Base-by-base conservation (phyloP, 2,797 vertebrate genomes). In the Eurystomus glaucurus region DNA sequence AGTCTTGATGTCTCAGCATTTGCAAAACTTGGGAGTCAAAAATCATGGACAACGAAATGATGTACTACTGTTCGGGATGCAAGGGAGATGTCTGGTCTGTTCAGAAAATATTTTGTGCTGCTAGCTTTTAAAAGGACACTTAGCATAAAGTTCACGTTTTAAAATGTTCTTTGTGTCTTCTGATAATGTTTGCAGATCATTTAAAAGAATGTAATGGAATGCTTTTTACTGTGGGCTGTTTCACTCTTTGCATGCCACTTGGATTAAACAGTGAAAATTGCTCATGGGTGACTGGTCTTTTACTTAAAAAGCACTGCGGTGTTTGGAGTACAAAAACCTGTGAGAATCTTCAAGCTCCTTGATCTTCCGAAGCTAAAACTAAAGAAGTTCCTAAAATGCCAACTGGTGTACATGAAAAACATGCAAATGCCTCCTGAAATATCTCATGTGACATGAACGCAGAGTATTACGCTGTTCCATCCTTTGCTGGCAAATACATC, bases 1-100 rank as follows among this genome's bases (percentile, higher is more conserved):
- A 98, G 96, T 86, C 97, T 99, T 74, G 99, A 99, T 95, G 98
- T 99, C 52, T 99, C 99, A 35, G 99, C 99, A 65, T 99, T 99
- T 98, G 98, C 99, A 31, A 99, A 99, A 96, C 96, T 77, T 41
- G 98, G 98, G 46, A 98, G 74, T 50, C 95, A 97, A 70, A 97
- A 97, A 82, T 68, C 95, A 41, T 5, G 95, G 97, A 97, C 91
- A 61, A 96, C 97, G 69, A 98, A 98, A 33, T 98, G 96, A 98
- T 66, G 16, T 50, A 11, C 78, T 77, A 2, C 75, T 80, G 19
- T 37, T 75, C 22, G 35, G 37, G 80, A 80, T 17, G 14, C 88
- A 80, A 45, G 58, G 70, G 51, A 51, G 17, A 13, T 52, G 22
- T 28, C 46, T 81, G 80, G 29, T 78, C 62, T 91, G 79, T 66